Conservation (phyloP, 2,113 vertebrate species). For the Columba janthina region DNA sequence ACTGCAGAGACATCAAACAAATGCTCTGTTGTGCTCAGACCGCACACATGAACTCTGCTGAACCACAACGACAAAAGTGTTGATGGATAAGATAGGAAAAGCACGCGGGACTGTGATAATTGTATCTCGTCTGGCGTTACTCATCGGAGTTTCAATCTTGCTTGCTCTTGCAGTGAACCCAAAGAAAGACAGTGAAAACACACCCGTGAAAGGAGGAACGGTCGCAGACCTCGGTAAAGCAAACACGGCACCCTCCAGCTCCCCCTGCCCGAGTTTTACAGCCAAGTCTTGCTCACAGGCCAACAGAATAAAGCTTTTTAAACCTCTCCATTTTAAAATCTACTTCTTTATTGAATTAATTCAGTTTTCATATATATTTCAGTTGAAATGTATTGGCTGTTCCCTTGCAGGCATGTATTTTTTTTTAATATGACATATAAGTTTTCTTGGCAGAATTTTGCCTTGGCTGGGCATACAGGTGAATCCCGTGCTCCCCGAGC, state of each 20-base stretch:
- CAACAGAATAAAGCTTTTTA: neutral
- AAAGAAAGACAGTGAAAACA: conserved; percentile 94
- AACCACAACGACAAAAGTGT: neutral
- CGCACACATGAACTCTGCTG: neutral
- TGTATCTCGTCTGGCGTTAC: neutral
- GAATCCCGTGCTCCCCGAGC: neutral
- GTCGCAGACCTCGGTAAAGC: conserved; percentile 88
- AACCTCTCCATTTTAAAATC: fast-evolving
- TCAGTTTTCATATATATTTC: fast-evolving
- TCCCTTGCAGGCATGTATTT: neutral
- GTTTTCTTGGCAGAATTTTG: neutral
- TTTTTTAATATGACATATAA: neutral
- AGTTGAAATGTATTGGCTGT: neutral
- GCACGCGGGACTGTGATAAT: fast-evolving
- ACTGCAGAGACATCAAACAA: neutral
- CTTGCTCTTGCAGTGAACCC: conserved; percentile 82
- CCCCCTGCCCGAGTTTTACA: neutral
- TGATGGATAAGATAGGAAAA: neutral
- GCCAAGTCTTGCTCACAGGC: neutral
- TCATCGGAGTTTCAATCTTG: neutral
- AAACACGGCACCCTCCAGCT: neutral
- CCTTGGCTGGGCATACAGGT: neutral
- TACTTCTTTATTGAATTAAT: neutral
- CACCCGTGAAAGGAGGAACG: conserved; percentile 91
- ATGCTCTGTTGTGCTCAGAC: neutral